Conservation (phyloP, 2,888 invertebrate genomes). For the Lasius fuliginosus region DNA sequence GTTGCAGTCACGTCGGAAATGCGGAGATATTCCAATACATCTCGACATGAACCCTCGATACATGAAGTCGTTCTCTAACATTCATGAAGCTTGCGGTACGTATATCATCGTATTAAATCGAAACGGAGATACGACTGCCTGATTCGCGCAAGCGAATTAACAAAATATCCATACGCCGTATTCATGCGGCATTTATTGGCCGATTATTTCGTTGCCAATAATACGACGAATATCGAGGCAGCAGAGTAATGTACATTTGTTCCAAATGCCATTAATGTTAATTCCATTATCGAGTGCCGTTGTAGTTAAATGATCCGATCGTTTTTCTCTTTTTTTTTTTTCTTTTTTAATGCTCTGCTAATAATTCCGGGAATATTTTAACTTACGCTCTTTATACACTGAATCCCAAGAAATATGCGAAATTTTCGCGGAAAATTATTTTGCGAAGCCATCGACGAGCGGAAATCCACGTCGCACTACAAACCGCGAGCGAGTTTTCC, state of each 20-base stretch:
- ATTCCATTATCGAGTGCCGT: slow-evolving; percentile 41
- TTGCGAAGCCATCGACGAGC: background rate
- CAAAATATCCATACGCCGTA: slow-evolving; percentile 28
- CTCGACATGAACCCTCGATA: background rate
- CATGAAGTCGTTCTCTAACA: slow-evolving; percentile 34
- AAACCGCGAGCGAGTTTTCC: slow-evolving; percentile 21
- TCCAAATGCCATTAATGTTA: slow-evolving; percentile 44
- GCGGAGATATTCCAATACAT: slow-evolving; percentile 15
- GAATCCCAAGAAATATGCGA: background rate
- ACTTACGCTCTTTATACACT: background rate
- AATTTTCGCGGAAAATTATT: slow-evolving; percentile 19
- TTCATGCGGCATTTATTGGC: slow-evolving; percentile 33
- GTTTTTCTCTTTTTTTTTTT: background rate
- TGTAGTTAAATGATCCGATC: slow-evolving; percentile 22
- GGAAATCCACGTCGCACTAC: background rate
- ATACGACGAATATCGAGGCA: slow-evolving; percentile 35
- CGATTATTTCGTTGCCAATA: slow-evolving; percentile 24
- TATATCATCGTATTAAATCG: slow-evolving; percentile 22
- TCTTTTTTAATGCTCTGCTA: background rate
- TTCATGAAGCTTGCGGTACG: slow-evolving; percentile 31
- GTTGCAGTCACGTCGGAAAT: slow-evolving; percentile 39
- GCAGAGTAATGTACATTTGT: slow-evolving; percentile 38
- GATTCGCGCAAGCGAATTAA: slow-evolving; percentile 21
- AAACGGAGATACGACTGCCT: slow-evolving; percentile 10
- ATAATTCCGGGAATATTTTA: slow-evolving; percentile 36